Evolutionary conservation across 1,140 invertebrate genomes (phyloP).

Genomic region (Tigriopus japonicus): DNA sequence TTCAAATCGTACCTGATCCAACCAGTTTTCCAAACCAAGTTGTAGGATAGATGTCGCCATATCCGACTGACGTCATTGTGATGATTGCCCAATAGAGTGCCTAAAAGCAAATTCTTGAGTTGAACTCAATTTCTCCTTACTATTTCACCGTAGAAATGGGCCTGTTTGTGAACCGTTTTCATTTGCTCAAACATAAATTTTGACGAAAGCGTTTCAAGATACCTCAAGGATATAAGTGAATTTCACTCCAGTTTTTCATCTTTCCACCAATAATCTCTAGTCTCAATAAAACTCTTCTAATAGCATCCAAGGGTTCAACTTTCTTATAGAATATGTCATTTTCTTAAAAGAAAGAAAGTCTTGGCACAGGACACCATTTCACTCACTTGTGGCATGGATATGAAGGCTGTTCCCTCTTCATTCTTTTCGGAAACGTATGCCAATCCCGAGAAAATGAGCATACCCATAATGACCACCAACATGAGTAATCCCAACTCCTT

Average conservation of each 20-base stretch:
- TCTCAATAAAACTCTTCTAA: no score
- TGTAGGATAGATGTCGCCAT: slow-evolving; percentile 4
- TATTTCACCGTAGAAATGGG: no score
- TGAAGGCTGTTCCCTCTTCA: slow-evolving; percentile 5
- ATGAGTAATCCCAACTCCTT: slow-evolving; percentile 11
- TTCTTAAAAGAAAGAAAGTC: no score
- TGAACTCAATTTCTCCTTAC: background rate
- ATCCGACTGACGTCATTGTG: slow-evolving; percentile 8
- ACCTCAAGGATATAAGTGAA: no score
- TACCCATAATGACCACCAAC: slow-evolving; percentile 12
- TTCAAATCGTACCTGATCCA: slow-evolving; percentile 6
- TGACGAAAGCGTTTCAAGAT: no score
- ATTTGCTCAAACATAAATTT: no score
- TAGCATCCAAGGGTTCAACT: no score
- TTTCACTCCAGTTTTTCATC: no score
- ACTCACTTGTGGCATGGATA: slow-evolving; percentile 10
- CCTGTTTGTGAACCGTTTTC: no score
- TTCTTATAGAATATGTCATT: no score
- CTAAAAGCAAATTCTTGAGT: background rate
- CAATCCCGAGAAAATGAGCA: slow-evolving; percentile 8
- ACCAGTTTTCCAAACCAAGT: slow-evolving; percentile 14
- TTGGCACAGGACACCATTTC: no score
- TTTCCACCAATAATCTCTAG: no score
- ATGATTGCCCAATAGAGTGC: slow-evolving; percentile 13
- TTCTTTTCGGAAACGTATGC: slow-evolving; percentile 8